A percentile compares a stretch with the other conserved stretches of the same genome.
Evolutionary conservation across 2,113 vertebrate species (phyloP).

Genomic region (Elephas maximus): DNA sequence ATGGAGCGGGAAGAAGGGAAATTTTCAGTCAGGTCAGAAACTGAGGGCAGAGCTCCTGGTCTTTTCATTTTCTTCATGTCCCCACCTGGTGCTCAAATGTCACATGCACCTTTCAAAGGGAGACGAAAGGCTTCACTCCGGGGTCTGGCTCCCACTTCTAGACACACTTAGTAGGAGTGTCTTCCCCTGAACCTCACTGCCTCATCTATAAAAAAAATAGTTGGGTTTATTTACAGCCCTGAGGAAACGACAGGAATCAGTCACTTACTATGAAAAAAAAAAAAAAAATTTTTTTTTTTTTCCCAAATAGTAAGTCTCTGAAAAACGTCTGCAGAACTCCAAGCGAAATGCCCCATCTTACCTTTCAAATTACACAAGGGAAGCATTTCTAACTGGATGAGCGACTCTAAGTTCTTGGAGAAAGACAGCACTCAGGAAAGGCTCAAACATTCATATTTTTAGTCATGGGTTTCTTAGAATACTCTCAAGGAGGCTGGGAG

Average conservation of each 20-base stretch:
- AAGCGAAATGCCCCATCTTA: background rate
- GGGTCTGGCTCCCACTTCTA: background rate
- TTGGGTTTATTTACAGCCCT: background rate
- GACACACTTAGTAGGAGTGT: background rate
- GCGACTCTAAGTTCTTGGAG: background rate
- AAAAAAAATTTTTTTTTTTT: no score
- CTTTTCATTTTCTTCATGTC: background rate
- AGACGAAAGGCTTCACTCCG: background rate
- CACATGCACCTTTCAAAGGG: background rate
- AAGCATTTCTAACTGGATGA: background rate
- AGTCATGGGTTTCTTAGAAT: background rate
- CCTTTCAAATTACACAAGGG: background rate
- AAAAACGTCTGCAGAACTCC: background rate
- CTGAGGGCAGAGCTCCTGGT: background rate
- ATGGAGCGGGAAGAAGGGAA: background rate
- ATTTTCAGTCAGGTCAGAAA: no score
- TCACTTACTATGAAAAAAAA: background rate
- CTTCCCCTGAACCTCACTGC: background rate
- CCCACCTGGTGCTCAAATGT: background rate
- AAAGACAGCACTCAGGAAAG: background rate
- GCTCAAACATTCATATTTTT: background rate
- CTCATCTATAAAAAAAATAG: background rate
- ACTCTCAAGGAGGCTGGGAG: background rate
- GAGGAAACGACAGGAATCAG: constrained; percentile 4
- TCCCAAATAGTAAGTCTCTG: background rate